Evolutionary conservation across 2,888 invertebrate species (phyloP), one percentile per base, ranked within the genome.

Genomic region (Minunthozetes semirufus): DNA sequence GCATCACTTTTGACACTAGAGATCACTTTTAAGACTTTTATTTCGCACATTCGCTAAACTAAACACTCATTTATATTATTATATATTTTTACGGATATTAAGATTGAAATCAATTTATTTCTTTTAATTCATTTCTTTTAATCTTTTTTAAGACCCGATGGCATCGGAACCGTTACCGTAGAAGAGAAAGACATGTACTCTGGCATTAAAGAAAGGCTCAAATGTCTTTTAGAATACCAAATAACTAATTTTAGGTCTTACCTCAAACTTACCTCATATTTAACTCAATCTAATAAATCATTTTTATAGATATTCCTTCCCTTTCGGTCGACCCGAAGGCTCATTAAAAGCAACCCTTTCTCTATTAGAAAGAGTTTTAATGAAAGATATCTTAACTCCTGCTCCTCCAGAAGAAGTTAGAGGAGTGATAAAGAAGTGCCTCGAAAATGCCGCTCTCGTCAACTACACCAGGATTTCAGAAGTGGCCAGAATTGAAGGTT

Each of bases 381-480:
- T 99, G 98, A 99, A 99, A 84, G 99, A 99, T 83, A 93, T 96
- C 78, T 95, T 93, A 63, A 97, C 97, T 42, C 96, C 97, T 8
- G 97, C 97, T 19, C 92, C 95, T 76, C 94, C 80, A 88, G 87
- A 98, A 83, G 99, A 99, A 84, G 98, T 99, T 0, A 88, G 97
- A 78, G 88, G 89, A 56, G 92, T 98, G 88, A 97, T 99, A 79
- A 93, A 96, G 83, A 95, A 94, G 80, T 94, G 97, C 83, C 86
- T 99, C 80, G 98, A 99, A 86, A 95, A 94, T 78, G 99, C 99
- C 17, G 99, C 99, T 1, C 87, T 98, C 74, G 90, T 98, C 73
- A 99, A 99, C 85, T 99, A 99, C 84, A 93, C 94, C 13, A 89
- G 93, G 80, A 88, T 99, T 66, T 96, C 98, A 75, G 91, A 93